Evolutionary conservation across 2,113 vertebrate genomes (phyloP), one percentile per base, ranked within the genome.

Genomic region (Gobius niger): DNA sequence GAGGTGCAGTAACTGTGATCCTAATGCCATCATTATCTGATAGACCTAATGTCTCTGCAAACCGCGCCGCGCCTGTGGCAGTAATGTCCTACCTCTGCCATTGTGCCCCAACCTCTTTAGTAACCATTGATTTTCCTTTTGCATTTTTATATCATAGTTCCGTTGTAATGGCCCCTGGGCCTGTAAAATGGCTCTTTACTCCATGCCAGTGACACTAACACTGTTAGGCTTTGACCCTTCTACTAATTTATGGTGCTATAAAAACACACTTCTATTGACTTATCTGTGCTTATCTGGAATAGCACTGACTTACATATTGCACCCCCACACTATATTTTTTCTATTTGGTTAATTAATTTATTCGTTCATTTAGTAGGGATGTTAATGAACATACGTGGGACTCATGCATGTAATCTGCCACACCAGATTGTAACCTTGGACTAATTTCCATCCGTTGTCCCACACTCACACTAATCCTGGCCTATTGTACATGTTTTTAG

Each of bases 81-180:
- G 14, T 46, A 54, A 53, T 49, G 69, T 65, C 50, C 73, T 79
- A 84, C 81, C 79, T 85, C 70, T 51, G 70, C 69, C 52, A 62
- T 9, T 4, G 6, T 18, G 60, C 61, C 62, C 63, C 72, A 54
- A 65, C 61, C 68, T 51, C 40, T 67, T 75, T 44, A 76, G 69
- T 80, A 72, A 67, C 44, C 73, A 85, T 81, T 84, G 83, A 77
- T 82, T 89, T 85, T 78, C 61, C 81, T 67, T 85, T 87, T 78
- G 7, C 14, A n/a, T 60, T 60, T 60, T n/a, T 60, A 59, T 80
- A 77, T 76, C 68, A 52, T 71, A 50, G 75, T 1, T 56, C 63
- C 70, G 68, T 67, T 77, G 73, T 62, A 59, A 74, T 80, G 68
- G 49, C 80, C 44, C 18, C 59, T 11, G 78, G 76, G 78, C 72